phyloP scores from a whole-genome alignment of 2,888 invertebrate species.

The Acleris cristana region DNA sequence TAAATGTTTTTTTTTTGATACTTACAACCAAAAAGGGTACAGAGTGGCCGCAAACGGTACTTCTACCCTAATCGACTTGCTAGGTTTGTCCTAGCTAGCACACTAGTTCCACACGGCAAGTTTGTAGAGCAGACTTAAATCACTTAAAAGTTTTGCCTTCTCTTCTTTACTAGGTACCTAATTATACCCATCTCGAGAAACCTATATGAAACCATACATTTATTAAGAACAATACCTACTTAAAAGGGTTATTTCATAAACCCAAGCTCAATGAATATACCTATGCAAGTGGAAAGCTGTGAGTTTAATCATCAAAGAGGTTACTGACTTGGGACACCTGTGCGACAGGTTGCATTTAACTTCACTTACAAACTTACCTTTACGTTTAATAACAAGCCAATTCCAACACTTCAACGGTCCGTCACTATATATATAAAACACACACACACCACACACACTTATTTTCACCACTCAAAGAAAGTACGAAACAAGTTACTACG shows the following conservation, averaged over 20 bases:
- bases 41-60: no score
- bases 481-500: slow-evolving; percentile 70
- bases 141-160: no score
- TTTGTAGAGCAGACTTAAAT: no score
- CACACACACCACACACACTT: slow-evolving; percentile 54
- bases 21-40: no score
- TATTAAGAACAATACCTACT: background rate
- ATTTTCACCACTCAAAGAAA: slow-evolving; percentile 60
- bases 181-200: no score
- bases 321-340: slow-evolving; percentile 81
- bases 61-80: no score
- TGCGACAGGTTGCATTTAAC: slow-evolving; percentile 78
- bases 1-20: no score
- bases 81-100: no score
- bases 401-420: slow-evolving; percentile 45
- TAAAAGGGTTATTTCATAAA: slow-evolving; percentile 1
- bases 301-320: slow-evolving; percentile 61
- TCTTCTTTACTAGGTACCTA: no score
- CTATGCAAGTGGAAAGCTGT: slow-evolving; percentile 33
- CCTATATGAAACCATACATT: no score
- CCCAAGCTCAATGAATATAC: slow-evolving; percentile 38
- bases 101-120: no score
- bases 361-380: slow-evolving; percentile 67
- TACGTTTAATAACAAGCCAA: slow-evolving; percentile 51
- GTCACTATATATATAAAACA: slow-evolving; percentile 52